These are phyloP conservation scores for Macrosteles quadrilineatus DNA, from an alignment of 1,140 invertebrate genomes.

Conservation along the genomic window DNA sequence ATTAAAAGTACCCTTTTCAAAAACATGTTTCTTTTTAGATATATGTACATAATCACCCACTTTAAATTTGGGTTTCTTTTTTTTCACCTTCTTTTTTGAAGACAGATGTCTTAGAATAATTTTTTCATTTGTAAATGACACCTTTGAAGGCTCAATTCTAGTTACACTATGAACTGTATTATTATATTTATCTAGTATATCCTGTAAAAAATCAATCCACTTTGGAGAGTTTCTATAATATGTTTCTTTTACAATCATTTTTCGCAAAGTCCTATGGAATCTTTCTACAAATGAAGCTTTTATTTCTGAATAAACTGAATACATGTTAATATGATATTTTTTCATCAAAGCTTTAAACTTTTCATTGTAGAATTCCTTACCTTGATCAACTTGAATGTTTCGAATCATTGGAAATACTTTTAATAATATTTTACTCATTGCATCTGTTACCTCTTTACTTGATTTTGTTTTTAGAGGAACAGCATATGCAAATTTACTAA, in stretches of 20 bases:
- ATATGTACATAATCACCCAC: background rate
- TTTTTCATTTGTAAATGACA: background rate
- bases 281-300: conserved; percentile 52
- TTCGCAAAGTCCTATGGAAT: conserved; percentile 50
- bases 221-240: conserved; percentile 41
- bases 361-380: conserved; percentile 45
- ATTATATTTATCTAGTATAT: conserved; percentile 49
- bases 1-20: too few relatives aligned
- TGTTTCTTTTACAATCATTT: conserved; percentile 47
- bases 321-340: conserved; percentile 47
- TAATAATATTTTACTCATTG: conserved; percentile 26
- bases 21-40: background rate
- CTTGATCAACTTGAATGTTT: conserved; percentile 43
- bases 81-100: too few relatives aligned
- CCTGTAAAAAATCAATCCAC: conserved; percentile 36
- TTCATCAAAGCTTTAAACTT: conserved; percentile 44
- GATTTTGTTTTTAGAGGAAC: conserved; percentile 45
- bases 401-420: background rate
- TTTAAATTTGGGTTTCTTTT: background rate
- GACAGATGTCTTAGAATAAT: too few relatives aligned
- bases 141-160: background rate
- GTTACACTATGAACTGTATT: conserved; percentile 32
- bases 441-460: conserved; percentile 37
- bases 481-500: conserved; percentile 46
- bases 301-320: conserved; percentile 45